phyloP scores from a whole-genome alignment of 2,888 invertebrate species.

The Chrysolina haemoptera region DNA sequence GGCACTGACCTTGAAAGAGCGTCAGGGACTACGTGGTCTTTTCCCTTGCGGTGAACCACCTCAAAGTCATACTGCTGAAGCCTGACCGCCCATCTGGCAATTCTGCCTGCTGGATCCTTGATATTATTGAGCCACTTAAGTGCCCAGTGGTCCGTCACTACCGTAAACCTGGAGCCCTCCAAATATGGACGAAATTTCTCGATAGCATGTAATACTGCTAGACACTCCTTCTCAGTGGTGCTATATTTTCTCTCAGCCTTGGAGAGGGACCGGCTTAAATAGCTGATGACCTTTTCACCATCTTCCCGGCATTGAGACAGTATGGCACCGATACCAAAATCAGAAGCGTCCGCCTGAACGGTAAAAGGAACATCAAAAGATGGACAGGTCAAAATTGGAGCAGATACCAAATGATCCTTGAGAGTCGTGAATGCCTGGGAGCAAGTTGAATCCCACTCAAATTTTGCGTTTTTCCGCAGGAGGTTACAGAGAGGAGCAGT shows the following conservation, averaged over 20 bases:
- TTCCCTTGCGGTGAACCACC: slow-evolving; percentile 44
- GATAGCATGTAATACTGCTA: slow-evolving; percentile 23
- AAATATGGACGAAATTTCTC: slow-evolving; percentile 48
- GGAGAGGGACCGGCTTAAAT: too few relatives aligned
- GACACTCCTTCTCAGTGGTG: not conserved
- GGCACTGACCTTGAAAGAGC: slow-evolving; percentile 39
- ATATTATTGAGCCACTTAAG: slow-evolving; percentile 22
- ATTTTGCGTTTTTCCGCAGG: not conserved
- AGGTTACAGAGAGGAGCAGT: too few relatives aligned
- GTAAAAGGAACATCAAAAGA: too few relatives aligned
- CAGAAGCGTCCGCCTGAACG: not conserved
- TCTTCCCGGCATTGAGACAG: not conserved
- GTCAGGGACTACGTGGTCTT: slow-evolving; percentile 46
- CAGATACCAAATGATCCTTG: too few relatives aligned
- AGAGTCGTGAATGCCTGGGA: too few relatives aligned
- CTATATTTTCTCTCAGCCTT: not conserved
- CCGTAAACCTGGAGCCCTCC: slow-evolving; percentile 37
- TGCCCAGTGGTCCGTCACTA: slow-evolving; percentile 39
- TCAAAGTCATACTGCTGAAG: slow-evolving; percentile 42
- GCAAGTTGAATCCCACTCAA: not conserved
- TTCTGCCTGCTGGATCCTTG: slow-evolving; percentile 34
- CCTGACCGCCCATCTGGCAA: slow-evolving; percentile 44
- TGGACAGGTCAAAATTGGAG: too few relatives aligned
- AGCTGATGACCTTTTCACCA: not conserved
- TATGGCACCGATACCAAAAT: not conserved